A percentile compares a stretch with the other conserved stretches of the same genome.
phyloP scores from a whole-genome alignment of 2,797 vertebrate species.

The Caiman crocodilus region DNA sequence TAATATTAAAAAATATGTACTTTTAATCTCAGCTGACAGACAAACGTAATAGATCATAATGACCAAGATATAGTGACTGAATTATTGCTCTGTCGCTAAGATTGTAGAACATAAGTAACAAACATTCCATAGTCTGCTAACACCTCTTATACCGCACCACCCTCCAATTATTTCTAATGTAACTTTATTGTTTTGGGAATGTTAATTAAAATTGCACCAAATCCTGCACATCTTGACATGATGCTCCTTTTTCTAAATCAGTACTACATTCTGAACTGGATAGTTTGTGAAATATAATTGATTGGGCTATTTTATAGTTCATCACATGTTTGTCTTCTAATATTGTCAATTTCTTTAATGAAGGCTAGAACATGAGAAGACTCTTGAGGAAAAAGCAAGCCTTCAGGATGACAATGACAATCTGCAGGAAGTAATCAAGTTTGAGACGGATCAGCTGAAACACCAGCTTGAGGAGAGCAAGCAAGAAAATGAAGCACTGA shows the following conservation, averaged over 20 bases:
- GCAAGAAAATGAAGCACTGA: constrained; percentile 84
- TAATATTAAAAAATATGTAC: no score
- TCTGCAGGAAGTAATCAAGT: constrained; percentile 92
- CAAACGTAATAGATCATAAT: accelerated
- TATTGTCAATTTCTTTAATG: constrained; percentile 25
- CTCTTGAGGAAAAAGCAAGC: constrained; percentile 90
- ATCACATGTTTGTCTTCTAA: not conserved
- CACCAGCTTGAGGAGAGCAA: constrained; percentile 86
- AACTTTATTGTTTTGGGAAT: not conserved
- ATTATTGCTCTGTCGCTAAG: not conserved
- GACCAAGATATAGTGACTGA: not conserved
- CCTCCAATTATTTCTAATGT: not conserved
- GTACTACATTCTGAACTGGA: not conserved
- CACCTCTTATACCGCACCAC: no score
- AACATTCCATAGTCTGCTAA: no score
- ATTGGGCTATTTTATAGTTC: not conserved
- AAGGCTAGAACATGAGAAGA: constrained; percentile 92
- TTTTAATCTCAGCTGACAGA: not conserved
- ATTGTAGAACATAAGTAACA: not conserved
- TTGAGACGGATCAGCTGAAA: constrained; percentile 89
- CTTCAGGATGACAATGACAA: constrained; percentile 94
- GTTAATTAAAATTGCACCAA: not conserved
- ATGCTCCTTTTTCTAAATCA: not conserved
- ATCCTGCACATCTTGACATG: not conserved
- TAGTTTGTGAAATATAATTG: not conserved